Base-by-base conservation (phyloP, 2,888 invertebrate species). In the Phragmatobia fuliginosa region DNA sequence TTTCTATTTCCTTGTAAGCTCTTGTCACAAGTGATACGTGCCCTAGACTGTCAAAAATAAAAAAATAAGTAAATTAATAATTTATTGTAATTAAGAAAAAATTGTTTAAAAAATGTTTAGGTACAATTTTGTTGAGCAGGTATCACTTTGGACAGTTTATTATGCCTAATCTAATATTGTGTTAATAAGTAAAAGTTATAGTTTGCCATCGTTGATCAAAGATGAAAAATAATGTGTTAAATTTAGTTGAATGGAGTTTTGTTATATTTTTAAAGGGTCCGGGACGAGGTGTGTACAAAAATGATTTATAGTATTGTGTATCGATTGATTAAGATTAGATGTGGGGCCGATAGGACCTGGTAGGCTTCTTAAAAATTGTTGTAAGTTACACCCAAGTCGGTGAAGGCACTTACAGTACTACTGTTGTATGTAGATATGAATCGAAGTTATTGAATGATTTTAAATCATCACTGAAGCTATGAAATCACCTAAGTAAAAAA, bases 191-290 rank as follows among this genome's bases (percentile, higher is more conserved):
- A 89, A 92, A 92, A 91, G 92, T 93, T 94, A 93, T 94, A 92
- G 89, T 94, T 94, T 93, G 93, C 94, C 94, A 92, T 94, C 94
- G 94, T 95, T 94, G 91, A 93, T 90, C 92, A 93, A 93, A 92
- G 91, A 92, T 87, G 87, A 87, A 89, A 81, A 56, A 89, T 88
- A 92, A 91, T 92, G 92, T 93, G 92, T 94, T 93, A 88, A 90
- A 83, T 93, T 94, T 92, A 94, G 93, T 94, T 94, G 82, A 76
- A 90, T 88, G 88, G 90, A 92, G 91, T 93, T 92, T 92, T 92
- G 93, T 93, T 93, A 93, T 92, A 92, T 90, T 92, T 92, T 91
- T 88, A 85, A 86, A 83, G 83, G 86, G 87, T 88, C 85, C 85
- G 88, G 85, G 88, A 84, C 79, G 87, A 77, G 87, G 87, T 83